A percentile compares a stretch with the other conserved stretches of the same genome.
These are phyloP conservation scores for Globia sparganii DNA, from an alignment of 2,888 invertebrate species.

Conservation along the genomic window DNA sequence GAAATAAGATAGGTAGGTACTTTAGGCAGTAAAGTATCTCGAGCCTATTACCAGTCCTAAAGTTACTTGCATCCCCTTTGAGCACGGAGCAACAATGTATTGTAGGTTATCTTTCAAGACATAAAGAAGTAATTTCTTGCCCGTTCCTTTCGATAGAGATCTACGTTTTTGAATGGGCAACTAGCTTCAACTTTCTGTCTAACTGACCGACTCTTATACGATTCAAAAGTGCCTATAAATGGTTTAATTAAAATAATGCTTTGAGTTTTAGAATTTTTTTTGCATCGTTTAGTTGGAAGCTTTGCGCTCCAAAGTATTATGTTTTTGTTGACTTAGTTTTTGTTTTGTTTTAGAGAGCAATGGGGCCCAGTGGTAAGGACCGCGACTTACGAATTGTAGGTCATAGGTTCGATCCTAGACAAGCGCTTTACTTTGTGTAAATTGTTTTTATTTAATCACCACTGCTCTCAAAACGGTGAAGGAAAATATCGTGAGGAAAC, in stretches of 20 bases:
- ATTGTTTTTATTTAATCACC: too few species aligned
- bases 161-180: background rate
- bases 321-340: too few species aligned
- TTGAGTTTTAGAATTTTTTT: background rate
- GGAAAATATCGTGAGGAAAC: too few species aligned
- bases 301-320: background rate
- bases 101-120: background rate
- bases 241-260: background rate
- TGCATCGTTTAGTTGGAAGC: background rate
- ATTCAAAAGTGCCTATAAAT: background rate
- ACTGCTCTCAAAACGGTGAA: too few species aligned
- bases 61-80: background rate
- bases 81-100: background rate
- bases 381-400: too few species aligned
- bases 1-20: background rate
- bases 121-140: background rate
- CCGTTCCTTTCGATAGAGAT: background rate
- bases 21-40: too few species aligned
- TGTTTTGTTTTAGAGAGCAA: too few species aligned
- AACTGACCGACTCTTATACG: background rate
- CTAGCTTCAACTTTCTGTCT: background rate
- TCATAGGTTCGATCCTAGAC: too few species aligned
- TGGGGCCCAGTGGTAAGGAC: too few species aligned
- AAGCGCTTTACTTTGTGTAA: too few species aligned
- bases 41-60: background rate